phyloP scores from a whole-genome alignment of 2,797 vertebrate species.

The Anguilla anguilla region DNA sequence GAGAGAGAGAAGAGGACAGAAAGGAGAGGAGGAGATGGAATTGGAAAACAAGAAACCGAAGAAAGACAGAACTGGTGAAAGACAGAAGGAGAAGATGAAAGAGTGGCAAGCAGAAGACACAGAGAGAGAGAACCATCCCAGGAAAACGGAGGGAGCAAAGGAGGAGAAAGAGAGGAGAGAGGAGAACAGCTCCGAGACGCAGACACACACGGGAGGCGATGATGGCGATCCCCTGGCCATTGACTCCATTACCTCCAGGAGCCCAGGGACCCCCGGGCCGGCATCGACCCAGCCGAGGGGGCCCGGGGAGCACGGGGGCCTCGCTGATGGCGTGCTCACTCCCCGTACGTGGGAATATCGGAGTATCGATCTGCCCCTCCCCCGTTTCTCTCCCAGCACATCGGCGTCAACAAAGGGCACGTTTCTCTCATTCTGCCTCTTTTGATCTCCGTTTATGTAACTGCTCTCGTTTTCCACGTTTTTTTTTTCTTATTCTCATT shows the following conservation, averaged over 20 bases:
- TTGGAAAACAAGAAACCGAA: neutral
- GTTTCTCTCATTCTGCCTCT: neutral
- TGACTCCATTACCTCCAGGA: neutral
- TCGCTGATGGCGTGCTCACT: neutral
- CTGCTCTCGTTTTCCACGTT: neutral
- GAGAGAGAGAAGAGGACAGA: neutral
- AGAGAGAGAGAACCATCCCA: neutral
- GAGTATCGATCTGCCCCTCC: slow-evolving; percentile 32
- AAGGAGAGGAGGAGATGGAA: neutral
- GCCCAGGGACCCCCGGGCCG: neutral
- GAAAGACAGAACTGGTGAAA: slow-evolving; percentile 5
- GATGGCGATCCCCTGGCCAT: neutral
- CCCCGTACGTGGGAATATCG: slow-evolving; percentile 29
- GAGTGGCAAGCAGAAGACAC: neutral
- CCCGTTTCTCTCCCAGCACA: neutral
- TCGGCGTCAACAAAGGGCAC: neutral
- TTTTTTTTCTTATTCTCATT: neutral
- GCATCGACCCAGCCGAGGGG: neutral
- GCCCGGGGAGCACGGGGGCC: neutral
- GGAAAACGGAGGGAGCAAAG: neutral
- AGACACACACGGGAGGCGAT: slow-evolving; percentile 23
- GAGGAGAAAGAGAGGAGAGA: neutral
- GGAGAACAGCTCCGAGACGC: slow-evolving; percentile 21
- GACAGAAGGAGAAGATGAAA: neutral
- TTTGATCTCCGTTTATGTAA: neutral